Evolutionary conservation across 2,113 vertebrate genomes (phyloP).

Genomic region (Lonchura striata): DNA sequence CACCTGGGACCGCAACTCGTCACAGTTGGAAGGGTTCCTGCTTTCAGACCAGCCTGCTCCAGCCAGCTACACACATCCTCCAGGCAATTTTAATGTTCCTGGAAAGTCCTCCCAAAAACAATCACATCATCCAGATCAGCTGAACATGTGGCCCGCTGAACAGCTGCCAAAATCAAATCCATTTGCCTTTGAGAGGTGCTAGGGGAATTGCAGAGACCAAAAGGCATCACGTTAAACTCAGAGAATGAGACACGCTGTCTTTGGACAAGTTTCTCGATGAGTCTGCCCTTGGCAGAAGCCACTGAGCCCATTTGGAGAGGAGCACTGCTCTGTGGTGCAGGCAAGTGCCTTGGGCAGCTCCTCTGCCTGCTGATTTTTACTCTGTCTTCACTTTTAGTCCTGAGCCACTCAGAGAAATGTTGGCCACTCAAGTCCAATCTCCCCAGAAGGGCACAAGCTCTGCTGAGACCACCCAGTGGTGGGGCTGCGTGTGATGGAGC

Average conservation of each 20-base stretch:
- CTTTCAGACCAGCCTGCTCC: conserved; percentile 62
- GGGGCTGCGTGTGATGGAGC: background rate
- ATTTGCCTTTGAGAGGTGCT: conserved; percentile 59
- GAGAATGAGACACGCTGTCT: conserved; percentile 31
- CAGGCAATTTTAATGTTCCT: conserved; percentile 70
- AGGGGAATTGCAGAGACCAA: conserved; percentile 67
- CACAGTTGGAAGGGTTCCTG: conserved; percentile 54
- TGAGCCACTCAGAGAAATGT: background rate
- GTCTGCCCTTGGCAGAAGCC: conserved; percentile 57
- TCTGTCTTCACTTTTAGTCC: background rate
- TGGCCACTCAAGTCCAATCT: background rate
- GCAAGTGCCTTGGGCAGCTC: background rate
- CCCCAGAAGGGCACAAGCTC: background rate
- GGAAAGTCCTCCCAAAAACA: conserved; percentile 72
- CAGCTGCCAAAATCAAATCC: conserved; percentile 71
- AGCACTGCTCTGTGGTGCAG: background rate
- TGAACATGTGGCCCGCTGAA: conserved; percentile 64
- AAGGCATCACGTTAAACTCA: conserved; percentile 57
- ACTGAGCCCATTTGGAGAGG: background rate
- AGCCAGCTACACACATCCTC: conserved; percentile 64
- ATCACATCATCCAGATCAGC: conserved; percentile 73
- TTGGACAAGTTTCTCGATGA: conserved; percentile 53
- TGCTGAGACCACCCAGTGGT: background rate
- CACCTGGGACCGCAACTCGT: conserved; percentile 46
- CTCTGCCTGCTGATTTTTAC: background rate